Evolutionary conservation across 1,140 invertebrate species (phyloP).

Genomic region (Pseudachorutes palmiensis): DNA sequence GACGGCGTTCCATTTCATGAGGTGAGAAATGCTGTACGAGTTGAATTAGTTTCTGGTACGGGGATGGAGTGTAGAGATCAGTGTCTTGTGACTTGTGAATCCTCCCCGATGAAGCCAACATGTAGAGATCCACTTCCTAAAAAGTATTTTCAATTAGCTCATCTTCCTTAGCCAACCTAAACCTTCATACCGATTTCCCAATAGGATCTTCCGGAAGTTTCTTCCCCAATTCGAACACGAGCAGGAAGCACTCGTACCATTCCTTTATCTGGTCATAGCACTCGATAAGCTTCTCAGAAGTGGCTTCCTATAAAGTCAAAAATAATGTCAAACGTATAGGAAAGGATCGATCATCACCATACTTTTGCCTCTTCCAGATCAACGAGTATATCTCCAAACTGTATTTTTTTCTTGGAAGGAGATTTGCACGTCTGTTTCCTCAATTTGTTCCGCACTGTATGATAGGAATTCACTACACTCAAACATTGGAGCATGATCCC

Average conservation of each 20-base stretch:
- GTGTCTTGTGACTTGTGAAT: not conserved
- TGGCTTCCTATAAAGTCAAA: not conserved
- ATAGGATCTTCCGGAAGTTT: not conserved
- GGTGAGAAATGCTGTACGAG: not conserved
- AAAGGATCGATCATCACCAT: no score
- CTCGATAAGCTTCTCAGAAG: not conserved
- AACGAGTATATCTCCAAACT: no score
- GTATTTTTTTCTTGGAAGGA: not conserved
- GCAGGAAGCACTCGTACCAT: conserved; percentile 7
- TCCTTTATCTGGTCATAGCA: not conserved
- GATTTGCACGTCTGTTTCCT: not conserved
- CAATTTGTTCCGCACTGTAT: not conserved
- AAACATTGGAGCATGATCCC: no score
- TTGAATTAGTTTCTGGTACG: not conserved
- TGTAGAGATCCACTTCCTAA: not conserved
- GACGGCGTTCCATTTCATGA: not conserved
- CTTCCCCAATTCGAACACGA: not conserved
- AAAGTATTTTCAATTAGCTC: not conserved
- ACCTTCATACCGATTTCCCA: not conserved
- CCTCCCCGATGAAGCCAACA: not conserved
- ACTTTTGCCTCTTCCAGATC: not conserved
- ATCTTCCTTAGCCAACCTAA: conserved; percentile 1
- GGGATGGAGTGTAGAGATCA: not conserved
- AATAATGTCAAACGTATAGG: not conserved
- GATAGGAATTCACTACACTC: no score